Evolutionary conservation across 2,888 invertebrate species (phyloP).

Genomic region (Coremacera marginata): DNA sequence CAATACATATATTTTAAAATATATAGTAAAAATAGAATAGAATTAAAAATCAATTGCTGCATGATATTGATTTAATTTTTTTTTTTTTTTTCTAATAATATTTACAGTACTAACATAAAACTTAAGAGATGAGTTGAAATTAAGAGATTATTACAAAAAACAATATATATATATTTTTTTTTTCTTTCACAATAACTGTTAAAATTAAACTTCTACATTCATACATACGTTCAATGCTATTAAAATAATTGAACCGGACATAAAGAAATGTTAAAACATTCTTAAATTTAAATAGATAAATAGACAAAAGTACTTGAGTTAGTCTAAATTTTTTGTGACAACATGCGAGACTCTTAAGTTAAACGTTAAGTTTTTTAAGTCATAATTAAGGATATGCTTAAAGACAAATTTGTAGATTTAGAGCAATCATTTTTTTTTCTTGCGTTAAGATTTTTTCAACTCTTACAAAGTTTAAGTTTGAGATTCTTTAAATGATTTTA

Average conservation of each 20-base stretch:
- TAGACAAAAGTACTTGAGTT: background rate
- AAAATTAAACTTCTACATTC: slow-evolving; percentile 17
- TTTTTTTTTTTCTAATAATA: background rate
- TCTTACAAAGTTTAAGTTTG: slow-evolving; percentile 8
- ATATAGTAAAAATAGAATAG: slow-evolving; percentile 13
- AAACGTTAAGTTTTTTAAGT: slow-evolving; percentile 20
- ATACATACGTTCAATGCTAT: slow-evolving; percentile 16
- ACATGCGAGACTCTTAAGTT: slow-evolving; percentile 22
- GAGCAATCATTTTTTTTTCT: background rate
- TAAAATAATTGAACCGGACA: slow-evolving; percentile 20
- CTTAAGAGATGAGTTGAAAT: background rate
- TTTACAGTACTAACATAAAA: slow-evolving; percentile 30
- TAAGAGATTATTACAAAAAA: background rate
- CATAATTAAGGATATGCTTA: slow-evolving; percentile 6
- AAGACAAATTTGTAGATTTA: background rate
- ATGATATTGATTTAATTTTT: slow-evolving; percentile 9
- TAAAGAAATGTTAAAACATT: slow-evolving; percentile 7
- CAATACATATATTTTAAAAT: slow-evolving; percentile 10
- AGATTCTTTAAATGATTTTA: background rate
- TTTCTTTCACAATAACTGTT: slow-evolving; percentile 21
- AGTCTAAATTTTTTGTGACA: slow-evolving; percentile 28
- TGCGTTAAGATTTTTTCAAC: background rate
- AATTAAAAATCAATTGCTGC: slow-evolving; percentile 9
- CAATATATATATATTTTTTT: background rate
- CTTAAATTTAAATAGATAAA: slow-evolving; percentile 9